These are phyloP conservation scores for Periophthalmus magnuspinnatus DNA, from an alignment of 2,797 vertebrate genomes.

Conservation along the genomic window DNA sequence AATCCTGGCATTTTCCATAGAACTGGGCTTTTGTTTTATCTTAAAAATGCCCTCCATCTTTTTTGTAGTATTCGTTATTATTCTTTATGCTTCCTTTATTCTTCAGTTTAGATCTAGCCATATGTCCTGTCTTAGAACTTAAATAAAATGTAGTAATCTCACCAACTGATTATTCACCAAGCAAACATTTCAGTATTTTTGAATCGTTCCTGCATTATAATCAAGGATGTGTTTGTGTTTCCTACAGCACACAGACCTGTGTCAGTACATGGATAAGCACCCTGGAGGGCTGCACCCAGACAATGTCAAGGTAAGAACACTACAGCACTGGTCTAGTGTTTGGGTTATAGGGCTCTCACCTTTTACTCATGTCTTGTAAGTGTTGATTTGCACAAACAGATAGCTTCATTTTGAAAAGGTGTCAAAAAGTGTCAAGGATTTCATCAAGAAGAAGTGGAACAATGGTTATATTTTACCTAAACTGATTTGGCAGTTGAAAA, in stretches of 20 bases:
- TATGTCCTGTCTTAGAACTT: neutral
- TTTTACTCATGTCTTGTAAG: neutral
- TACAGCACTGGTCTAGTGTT: neutral
- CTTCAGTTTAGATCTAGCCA: no score
- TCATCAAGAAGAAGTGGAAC: neutral
- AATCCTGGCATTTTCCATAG: neutral
- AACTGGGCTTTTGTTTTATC: neutral
- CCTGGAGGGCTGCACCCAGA: slow-evolving; percentile 94
- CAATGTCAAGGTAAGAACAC: slow-evolving; percentile 88
- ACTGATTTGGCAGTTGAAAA: neutral
- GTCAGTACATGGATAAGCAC: slow-evolving; percentile 98
- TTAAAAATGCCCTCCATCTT: neutral
- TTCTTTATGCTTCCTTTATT: neutral
- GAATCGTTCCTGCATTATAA: neutral
- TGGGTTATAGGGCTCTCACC: neutral
- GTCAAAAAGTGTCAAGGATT: neutral
- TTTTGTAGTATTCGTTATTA: neutral
- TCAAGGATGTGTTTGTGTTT: slow-evolving; percentile 8
- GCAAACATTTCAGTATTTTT: neutral
- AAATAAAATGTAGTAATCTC: neutral
- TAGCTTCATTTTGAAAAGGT: neutral
- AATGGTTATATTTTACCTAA: neutral
- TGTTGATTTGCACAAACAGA: neutral
- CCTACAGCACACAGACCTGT: slow-evolving; percentile 94
- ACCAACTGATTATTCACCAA: neutral